A percentile compares a stretch with the other conserved stretches of the same genome.
Evolutionary conservation across 2,888 invertebrate species (phyloP).

Genomic region (Gymnoscelis rufifasciata): DNA sequence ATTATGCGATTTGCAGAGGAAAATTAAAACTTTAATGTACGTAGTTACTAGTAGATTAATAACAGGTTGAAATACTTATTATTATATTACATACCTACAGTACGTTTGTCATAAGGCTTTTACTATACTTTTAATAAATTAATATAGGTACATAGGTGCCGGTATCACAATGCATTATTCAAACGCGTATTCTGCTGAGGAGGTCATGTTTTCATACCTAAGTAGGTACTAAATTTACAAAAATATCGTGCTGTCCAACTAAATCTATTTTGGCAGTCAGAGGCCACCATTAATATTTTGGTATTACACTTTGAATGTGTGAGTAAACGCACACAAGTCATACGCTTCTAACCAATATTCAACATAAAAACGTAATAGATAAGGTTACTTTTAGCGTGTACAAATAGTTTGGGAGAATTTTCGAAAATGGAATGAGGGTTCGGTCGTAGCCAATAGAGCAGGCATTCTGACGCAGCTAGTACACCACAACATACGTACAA

Average conservation of each 20-base stretch:
- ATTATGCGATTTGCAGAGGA: no score
- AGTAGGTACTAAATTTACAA: background rate
- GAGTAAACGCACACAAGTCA: slow-evolving; percentile 36
- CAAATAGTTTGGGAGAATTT: slow-evolving; percentile 35
- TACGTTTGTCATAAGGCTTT: no score
- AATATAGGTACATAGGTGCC: no score
- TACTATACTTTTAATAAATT: no score
- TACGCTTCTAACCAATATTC: slow-evolving; percentile 22
- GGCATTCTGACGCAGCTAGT: slow-evolving; percentile 14
- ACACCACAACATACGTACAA: slow-evolving; percentile 14
- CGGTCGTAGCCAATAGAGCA: slow-evolving; percentile 17
- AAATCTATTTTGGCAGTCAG: slow-evolving; percentile 56
- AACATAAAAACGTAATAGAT: background rate
- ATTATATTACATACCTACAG: no score
- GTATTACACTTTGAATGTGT: slow-evolving; percentile 33
- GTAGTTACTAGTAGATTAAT: no score
- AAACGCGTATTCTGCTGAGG: background rate
- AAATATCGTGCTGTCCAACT: slow-evolving; percentile 17
- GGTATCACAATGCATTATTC: background rate
- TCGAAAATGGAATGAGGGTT: slow-evolving; percentile 36
- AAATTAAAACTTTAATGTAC: no score
- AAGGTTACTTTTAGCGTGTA: slow-evolving; percentile 29
- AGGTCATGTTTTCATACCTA: slow-evolving; percentile 5
- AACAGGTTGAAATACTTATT: no score
- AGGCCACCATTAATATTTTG: slow-evolving; percentile 58